phyloP scores from a whole-genome alignment of 2,113 vertebrate genomes.

The Pseudorectes ferrugineus region DNA sequence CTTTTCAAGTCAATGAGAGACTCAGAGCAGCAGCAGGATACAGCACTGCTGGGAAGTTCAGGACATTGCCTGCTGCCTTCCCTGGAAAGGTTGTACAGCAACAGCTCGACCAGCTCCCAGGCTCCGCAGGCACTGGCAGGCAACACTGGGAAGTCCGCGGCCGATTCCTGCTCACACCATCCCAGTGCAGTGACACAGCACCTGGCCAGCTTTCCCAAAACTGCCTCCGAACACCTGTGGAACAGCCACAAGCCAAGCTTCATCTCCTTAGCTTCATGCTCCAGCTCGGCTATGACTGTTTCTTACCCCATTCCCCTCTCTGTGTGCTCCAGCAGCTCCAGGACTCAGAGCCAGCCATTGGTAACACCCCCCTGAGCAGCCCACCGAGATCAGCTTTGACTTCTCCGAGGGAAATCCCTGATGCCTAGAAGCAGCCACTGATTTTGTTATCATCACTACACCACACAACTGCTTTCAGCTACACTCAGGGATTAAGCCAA shows the following conservation, averaged over 20 bases:
- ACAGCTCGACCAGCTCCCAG: background rate
- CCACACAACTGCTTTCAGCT: background rate
- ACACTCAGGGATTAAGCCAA: background rate
- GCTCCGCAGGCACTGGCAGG: background rate
- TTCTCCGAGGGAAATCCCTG: background rate
- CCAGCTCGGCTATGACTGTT: accelerated
- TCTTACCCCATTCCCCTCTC: background rate
- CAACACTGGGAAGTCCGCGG: accelerated
- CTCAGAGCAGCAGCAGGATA: background rate
- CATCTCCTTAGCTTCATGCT: background rate
- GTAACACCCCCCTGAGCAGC: background rate
- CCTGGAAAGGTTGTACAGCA: background rate
- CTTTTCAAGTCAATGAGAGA: background rate
- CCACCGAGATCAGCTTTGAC: background rate
- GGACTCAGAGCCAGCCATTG: accelerated
- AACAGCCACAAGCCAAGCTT: background rate
- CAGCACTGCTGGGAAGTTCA: background rate
- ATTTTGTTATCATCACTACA: background rate
- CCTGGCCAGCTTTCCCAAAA: background rate
- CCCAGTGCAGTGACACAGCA: background rate
- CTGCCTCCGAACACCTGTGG: accelerated
- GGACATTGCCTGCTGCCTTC: background rate
- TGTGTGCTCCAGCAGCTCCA: background rate
- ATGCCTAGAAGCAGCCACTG: background rate
- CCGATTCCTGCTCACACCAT: background rate